Base-by-base conservation (phyloP, 2,113 vertebrate genomes). In the Monarcha castaneiventris region DNA sequence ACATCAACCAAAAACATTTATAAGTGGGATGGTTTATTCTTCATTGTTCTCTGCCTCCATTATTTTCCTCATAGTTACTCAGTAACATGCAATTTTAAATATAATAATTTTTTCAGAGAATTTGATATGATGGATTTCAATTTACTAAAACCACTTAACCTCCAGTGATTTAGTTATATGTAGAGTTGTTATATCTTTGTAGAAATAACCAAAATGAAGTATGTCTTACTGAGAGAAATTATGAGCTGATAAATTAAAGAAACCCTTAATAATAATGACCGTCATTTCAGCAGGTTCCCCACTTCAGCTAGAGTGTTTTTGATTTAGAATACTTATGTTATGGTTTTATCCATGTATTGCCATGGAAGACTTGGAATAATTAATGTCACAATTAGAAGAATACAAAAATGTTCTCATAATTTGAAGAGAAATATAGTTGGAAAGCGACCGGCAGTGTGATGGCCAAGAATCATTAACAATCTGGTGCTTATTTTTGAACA, bases 401-500 rank as follows among this genome's bases (percentile, higher is more conserved):
- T 84, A 93, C 68, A 88, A 94, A 97, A 96, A 84, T 0, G 15
- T 78, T 88, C 90, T 75, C 74, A 82, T 91, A 95, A 96, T 97
- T 95, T 90, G 84, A 91, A 96, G 90, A 95, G 93, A 97, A 97
- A 95, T 95, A 94, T 91, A 93, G 78, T 84, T 97, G 93, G 93
- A 95, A 91, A 96, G 94, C 48, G 83, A 96, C 64, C 10, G 58
- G 67, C 48, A 90, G 48, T 75, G 35, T 77, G 78, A 77, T 83
- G 64, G 91, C 92, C 94, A 97, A 96, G 78, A 97, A 95, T 88
- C 96, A 95, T 97, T 97, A 97, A 96, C 95, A 97, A 97, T 97
- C 97, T 97, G 96, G 91, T 96, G 90, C 94, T 96, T 97, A 94
- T 97, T 96, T 94, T 93, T 96, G 90, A 96, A 93, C 96, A 97